Evolutionary conservation across 2,888 invertebrate genomes (phyloP), one percentile per base, ranked within the genome.

Genomic region (Pristionchus japonicus): DNA sequence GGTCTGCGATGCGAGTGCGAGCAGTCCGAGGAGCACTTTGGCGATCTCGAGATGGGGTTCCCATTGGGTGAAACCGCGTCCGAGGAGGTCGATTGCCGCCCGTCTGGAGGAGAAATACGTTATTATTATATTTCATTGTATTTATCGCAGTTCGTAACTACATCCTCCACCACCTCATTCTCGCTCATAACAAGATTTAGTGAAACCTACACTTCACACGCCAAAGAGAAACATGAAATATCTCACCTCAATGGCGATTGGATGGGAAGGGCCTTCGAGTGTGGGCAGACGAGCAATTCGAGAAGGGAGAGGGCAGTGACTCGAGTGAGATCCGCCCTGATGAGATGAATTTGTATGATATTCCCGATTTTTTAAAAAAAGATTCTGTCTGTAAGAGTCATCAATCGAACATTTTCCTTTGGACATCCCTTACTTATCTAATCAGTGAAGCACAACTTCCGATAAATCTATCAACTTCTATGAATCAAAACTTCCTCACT

Each of bases 61-160:
- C 99, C 99, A 99, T 0, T 99, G 98, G 0, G 90, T 80, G 95
- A 99, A 99, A 31, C 93, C 94, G 57, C 99, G 96, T 0, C 99
- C 99, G 90, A 99, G 96, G 90, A 99, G 96, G 96, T 99, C 99
- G 77, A 99, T 98, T 0, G 99, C 98, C 20, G 99, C 99, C 89
- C 99, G 96, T 3, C 98, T 77, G 84, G 13, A 85, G 64, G n/a
- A n/a, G n/a, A n/a, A n/a, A n/a, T 20, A 82, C n/a, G 13, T 3
- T 34, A 67, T 64, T 64, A 64, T 27, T 31, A 6, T 17, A 11
- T 49, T n/a, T n/a, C n/a, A n/a, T n/a, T n/a, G n/a, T n/a, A n/a
- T n/a, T n/a, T n/a, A n/a, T n/a, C 47, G 7, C n/a, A 57, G 57
- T 57, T 23, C 23, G 3, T 7, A 23, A 64, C 23, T 64, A 31